Evolutionary conservation across 2,888 invertebrate genomes (phyloP).

Genomic region (Pseudoips prasinana): DNA sequence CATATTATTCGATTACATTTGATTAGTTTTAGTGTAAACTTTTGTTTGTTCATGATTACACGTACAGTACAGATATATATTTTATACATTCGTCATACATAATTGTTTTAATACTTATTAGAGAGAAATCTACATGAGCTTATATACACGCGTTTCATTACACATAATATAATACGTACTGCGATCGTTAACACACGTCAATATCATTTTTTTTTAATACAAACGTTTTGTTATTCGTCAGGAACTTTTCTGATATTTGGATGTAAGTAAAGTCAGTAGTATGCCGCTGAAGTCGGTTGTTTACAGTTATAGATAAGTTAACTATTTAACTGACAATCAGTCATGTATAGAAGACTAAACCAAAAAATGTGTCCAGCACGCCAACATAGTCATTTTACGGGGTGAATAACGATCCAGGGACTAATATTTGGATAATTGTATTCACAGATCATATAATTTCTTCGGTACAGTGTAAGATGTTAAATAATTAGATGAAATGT

Average conservation of each 20-base stretch:
- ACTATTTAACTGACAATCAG: too few relatives aligned
- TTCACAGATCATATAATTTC: too few relatives aligned
- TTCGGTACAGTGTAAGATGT: too few relatives aligned
- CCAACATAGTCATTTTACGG: too few relatives aligned
- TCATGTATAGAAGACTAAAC: too few relatives aligned
- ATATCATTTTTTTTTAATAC: conserved; percentile 1
- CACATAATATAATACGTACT: conserved; percentile 10
- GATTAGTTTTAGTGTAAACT: conserved; percentile 31
- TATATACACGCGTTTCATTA: conserved; percentile 30
- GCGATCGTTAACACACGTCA: conserved; percentile 14
- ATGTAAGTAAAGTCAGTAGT: conserved; percentile 4
- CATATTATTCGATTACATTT: conserved; percentile 22
- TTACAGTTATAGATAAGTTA: too few relatives aligned
- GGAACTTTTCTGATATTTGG: conserved; percentile 21
- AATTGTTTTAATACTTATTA: conserved; percentile 20
- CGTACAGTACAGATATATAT: too few relatives aligned
- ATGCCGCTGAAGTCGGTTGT: conserved; percentile 7
- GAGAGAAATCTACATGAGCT: conserved; percentile 27
- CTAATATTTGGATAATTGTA: too few relatives aligned
- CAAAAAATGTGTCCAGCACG: too few relatives aligned
- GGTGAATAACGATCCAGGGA: too few relatives aligned
- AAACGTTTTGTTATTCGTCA: conserved; percentile 6
- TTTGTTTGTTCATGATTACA: conserved; percentile 21
- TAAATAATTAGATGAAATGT: too few relatives aligned
- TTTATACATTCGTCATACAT: conserved; percentile 11